Evolutionary conservation across 1,140 invertebrate genomes (phyloP).

Genomic region (Bombyx mori): DNA sequence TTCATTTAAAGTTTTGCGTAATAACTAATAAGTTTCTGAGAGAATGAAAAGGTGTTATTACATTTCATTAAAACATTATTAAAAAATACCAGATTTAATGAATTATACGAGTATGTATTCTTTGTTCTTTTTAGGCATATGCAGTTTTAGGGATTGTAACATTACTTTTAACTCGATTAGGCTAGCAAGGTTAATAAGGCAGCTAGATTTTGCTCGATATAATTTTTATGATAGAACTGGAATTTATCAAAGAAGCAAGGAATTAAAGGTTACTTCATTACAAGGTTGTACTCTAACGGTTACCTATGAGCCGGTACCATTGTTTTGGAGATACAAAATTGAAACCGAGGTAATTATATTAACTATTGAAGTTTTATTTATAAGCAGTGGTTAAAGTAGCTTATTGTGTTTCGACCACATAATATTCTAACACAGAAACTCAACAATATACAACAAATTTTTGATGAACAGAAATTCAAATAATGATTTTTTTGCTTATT

Average conservation of each 20-base stretch:
- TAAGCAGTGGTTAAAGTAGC: too few species aligned
- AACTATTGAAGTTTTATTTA: too few species aligned
- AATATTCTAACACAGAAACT: too few species aligned
- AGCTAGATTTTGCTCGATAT: constrained; percentile 81
- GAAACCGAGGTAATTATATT: constrained; percentile 73
- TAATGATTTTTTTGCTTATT: too few species aligned
- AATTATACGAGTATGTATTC: not conserved
- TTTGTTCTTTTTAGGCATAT: constrained; percentile 70
- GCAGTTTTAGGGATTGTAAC: constrained; percentile 79
- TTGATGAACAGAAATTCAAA: too few species aligned
- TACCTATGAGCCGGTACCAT: constrained; percentile 73
- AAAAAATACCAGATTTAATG: not conserved
- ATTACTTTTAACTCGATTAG: constrained; percentile 77
- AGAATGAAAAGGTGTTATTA: too few species aligned
- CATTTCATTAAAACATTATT: too few species aligned
- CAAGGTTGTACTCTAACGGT: constrained; percentile 76
- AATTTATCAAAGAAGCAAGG: constrained; percentile 70
- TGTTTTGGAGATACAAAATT: constrained; percentile 77
- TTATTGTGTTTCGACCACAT: not conserved
- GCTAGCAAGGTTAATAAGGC: constrained; percentile 78
- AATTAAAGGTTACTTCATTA: constrained; percentile 69
- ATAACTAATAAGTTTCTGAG: too few species aligned
- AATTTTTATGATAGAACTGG: constrained; percentile 76
- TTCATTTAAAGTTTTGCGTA: too few species aligned
- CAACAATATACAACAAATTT: too few species aligned